phyloP scores from a whole-genome alignment of 2,797 vertebrate genomes.

The Gallirallus australis region DNA sequence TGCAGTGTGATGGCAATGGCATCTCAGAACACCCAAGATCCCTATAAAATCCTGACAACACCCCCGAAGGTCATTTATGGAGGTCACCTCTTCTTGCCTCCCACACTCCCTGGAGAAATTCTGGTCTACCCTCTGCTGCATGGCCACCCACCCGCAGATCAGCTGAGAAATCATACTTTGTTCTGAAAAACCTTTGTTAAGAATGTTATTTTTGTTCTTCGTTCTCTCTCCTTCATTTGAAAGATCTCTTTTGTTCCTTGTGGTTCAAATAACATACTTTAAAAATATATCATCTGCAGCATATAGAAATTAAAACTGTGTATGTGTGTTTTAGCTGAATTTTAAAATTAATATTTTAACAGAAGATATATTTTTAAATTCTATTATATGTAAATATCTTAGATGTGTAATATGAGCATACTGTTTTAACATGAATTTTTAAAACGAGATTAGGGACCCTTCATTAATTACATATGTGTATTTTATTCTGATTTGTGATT shows the following conservation, averaged over 20 bases:
- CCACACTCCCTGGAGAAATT: not conserved
- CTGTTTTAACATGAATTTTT: not conserved
- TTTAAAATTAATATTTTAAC: not conserved
- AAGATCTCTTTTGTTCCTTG: not conserved
- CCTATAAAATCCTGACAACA: not conserved
- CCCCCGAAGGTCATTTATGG: not conserved
- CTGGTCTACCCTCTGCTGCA: not conserved
- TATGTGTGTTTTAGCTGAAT: not conserved
- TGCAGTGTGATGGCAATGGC: not conserved
- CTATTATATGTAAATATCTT: too few relatives aligned
- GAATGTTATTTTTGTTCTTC: conserved; percentile 28
- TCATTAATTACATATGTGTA: not conserved
- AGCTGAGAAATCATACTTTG: conserved; percentile 57
- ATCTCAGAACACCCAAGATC: conserved; percentile 26
- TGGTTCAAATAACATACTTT: not conserved
- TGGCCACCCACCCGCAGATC: conserved; percentile 55
- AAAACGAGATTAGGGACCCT: not conserved
- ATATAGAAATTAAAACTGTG: not conserved
- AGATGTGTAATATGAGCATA: too few relatives aligned
- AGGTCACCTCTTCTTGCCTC: conserved; percentile 35
- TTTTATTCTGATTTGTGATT: not conserved
- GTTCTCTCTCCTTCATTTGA: not conserved
- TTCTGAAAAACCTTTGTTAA: not conserved
- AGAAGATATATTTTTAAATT: too few relatives aligned
- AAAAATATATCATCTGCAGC: not conserved